A percentile compares a stretch with the other conserved stretches of the same genome.
Evolutionary conservation across 2,888 invertebrate genomes (phyloP).

Genomic region (Oxyteleia sp.): DNA sequence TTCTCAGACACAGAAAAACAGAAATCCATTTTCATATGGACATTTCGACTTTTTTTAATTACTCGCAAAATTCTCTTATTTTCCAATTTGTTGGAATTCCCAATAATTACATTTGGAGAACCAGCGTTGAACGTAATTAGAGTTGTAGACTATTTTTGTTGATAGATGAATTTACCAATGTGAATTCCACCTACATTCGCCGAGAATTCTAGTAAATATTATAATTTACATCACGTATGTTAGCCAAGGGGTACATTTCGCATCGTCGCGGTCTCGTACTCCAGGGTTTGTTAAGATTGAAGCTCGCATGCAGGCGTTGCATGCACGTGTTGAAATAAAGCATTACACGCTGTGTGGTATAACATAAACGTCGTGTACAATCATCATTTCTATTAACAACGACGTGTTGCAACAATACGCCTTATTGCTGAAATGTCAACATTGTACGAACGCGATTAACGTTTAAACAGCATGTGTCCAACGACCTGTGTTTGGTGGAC

Average conservation of each 20-base stretch:
- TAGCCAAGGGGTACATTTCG: neutral
- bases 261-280: neutral
- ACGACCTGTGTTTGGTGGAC: conserved; percentile 94
- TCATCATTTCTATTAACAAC: neutral
- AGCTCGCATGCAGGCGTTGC: conserved; percentile 1
- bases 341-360: neutral
- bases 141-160: neutral
- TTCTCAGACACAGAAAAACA: no score
- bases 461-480: conserved; percentile 90
- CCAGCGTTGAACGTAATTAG: neutral
- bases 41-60: no score
- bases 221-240: neutral
- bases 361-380: neutral
- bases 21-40: no score
- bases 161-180: neutral
- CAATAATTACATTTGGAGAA: neutral
- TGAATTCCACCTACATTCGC: neutral
- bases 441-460: conserved; percentile 42
- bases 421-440: conserved; percentile 1
- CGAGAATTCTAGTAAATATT: neutral
- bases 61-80: no score
- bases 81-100: no score
- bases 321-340: neutral
- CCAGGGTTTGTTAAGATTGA: neutral
- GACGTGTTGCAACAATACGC: neutral